Base-by-base conservation (phyloP, 2,113 vertebrate species). In the Argyrosomus japonicus region DNA sequence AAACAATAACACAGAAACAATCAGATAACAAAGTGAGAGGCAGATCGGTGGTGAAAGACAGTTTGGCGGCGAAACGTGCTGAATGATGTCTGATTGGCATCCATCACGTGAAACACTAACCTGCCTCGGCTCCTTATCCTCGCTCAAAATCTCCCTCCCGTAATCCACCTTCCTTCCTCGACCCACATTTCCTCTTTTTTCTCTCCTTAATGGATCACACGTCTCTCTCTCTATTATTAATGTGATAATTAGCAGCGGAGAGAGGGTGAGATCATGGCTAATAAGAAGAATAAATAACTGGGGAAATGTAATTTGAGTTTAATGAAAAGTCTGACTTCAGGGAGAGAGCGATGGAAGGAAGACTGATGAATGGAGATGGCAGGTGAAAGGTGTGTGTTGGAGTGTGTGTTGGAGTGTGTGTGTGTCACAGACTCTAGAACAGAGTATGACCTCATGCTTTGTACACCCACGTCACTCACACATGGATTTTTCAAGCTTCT, bases 251-350 rank as follows among this genome's bases (percentile, higher is more conserved):
- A 95, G 88, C 78, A 74, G 78, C 6, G 15, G 85, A 83, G 64
- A 89, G 70, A 74, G 86, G 82, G 83, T 93, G 94, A 93, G 92
- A 93, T 94, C 90, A 90, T 79, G 61, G 68, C 84, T 94, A 92
- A 94, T 87, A 93, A 90, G 83, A 80, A 92, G 92, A 91, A 94
- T 92, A 94, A 94, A 94, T 93, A 95, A 93, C 87, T 74, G 82
- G 74, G 89, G 89, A 87, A 91, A 93, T 88, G 93, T 94, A 86
- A 93, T 94, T 93, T 93, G 89, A 91, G 62, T 86, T 93, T 94
- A 93, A 95, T 94, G 93, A 93, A 95, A 92, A 90, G 89, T 87
- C 87, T 51, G 80, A 77, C 79, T 87, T 75, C 45, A 19, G 84
- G 75, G 71, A 77, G 56, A 71, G 79, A 2, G 36, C 36, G 36